These are phyloP conservation scores for Pantherophis vulpinus DNA, from an alignment of 2,797 vertebrate species.

Conservation along the genomic window DNA sequence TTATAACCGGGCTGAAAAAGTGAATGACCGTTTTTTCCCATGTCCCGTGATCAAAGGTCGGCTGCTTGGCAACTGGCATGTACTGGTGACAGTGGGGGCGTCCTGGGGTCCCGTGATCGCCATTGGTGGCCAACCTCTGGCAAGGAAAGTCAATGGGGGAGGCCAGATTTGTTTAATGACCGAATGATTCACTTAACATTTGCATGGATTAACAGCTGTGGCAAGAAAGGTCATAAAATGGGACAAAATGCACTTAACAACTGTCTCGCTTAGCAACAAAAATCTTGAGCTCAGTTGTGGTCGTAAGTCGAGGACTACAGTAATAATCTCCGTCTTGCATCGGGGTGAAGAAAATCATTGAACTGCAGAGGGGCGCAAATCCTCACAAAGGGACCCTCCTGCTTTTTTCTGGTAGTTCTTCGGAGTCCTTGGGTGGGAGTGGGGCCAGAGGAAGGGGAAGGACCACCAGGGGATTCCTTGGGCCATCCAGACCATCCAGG, in stretches of 20 bases:
- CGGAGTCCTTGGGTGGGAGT: too few relatives aligned
- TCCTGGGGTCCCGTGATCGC: rapidly evolving
- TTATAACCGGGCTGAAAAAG: not conserved
- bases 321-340: not conserved
- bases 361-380: not conserved
- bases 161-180: not conserved
- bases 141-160: not conserved
- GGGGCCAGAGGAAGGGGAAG: not conserved
- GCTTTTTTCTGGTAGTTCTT: not conserved
- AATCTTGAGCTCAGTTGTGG: not conserved
- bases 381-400: not conserved
- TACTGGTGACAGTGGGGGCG: too few relatives aligned
- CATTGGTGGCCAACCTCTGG: rapidly evolving
- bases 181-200: not conserved
- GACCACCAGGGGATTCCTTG: too few relatives aligned
- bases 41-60: not conserved
- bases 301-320: not conserved
- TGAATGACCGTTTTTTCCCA: rapidly evolving
- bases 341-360: not conserved
- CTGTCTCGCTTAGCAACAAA: not conserved
- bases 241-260: too few relatives aligned
- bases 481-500: too few relatives aligned
- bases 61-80: not conserved
- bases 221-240: not conserved
- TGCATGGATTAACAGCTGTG: not conserved